Base-by-base conservation (phyloP, 2,888 invertebrate genomes). In the Lasioglossum oenotherae region DNA sequence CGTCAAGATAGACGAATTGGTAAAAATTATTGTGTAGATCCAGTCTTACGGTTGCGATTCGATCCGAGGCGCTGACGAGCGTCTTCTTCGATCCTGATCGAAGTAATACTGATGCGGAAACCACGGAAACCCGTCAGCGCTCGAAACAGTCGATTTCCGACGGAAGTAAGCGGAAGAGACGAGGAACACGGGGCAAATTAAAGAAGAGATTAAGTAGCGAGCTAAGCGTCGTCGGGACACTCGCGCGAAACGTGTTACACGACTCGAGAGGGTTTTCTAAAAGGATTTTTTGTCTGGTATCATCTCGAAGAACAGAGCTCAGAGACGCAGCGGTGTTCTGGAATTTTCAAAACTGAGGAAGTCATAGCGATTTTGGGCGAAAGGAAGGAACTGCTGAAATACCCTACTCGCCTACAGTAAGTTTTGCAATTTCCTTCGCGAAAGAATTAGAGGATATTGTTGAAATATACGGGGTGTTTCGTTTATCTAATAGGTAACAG, bases 41-140 rank as follows among this genome's bases (percentile, higher is more conserved):
- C 92, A 89, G 89, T 89, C 89, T 89, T 86, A 80, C 76, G 49
- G 82, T 91, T 84, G 76, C 77, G 82, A 85, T 78, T 82, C 14
- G 75, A 77, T 83, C 78, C 87, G 84, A 86, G 81, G 87, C 79
- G 82, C 83, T 75, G 85, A 86, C 64, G 75, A 53, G 10, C 72
- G n/a, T 73, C 84, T 81, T 57, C 87, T 84, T 77, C 87, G 84
- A 89, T 86, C 90, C 76, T 81, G 74, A 81, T 85, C 49, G 72
- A 53, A 81, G 74, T 92, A 92, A 92, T 92, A 92, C 92, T 92
- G 92, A 91, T 81, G 78, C 83, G 74, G 80, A 82, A 57, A 23
- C 75, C 72, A 53, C 35, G 35, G 41, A n/a, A 38, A 69, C 69
- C 31, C 67, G 35, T 57, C 57, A 57, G 57, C 27, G 57, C n/a